Conservation (phyloP, 2,113 vertebrate species). For the Leptocoma aspasia region DNA sequence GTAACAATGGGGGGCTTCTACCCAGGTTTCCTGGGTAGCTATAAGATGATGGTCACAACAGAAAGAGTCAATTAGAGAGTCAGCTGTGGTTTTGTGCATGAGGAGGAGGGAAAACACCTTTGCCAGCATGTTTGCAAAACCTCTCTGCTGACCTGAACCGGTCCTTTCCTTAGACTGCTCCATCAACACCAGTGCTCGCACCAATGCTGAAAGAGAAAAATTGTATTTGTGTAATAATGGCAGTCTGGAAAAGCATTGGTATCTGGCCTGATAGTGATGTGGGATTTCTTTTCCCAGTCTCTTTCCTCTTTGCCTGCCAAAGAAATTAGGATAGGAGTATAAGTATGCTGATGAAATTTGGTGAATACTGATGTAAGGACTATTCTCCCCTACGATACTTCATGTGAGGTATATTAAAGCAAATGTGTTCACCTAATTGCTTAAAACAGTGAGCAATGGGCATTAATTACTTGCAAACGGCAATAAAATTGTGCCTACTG, state of each 20-base stretch:
- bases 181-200: not conserved
- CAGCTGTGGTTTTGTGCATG: not conserved
- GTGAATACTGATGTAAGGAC: not conserved
- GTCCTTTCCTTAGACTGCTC: not conserved
- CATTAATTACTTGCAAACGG: not conserved
- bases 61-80: not conserved
- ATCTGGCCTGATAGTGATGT: not conserved
- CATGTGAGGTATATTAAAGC: not conserved
- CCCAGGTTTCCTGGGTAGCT: not conserved
- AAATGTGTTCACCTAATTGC: not conserved
- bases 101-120: not conserved
- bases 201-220: not conserved
- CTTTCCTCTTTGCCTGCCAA: not conserved
- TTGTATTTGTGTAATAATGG: not conserved
- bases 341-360: not conserved
- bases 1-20: accelerated
- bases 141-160: not conserved
- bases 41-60: not conserved
- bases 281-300: not conserved
- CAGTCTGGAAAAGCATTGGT: not conserved
- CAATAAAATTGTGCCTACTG: not conserved
- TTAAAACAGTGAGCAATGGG: not conserved
- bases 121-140: not conserved
- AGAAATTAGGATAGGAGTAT: not conserved
- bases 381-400: not conserved